Base-by-base conservation (phyloP, 1,140 invertebrate species). In the Drosophila elegans region DNA sequence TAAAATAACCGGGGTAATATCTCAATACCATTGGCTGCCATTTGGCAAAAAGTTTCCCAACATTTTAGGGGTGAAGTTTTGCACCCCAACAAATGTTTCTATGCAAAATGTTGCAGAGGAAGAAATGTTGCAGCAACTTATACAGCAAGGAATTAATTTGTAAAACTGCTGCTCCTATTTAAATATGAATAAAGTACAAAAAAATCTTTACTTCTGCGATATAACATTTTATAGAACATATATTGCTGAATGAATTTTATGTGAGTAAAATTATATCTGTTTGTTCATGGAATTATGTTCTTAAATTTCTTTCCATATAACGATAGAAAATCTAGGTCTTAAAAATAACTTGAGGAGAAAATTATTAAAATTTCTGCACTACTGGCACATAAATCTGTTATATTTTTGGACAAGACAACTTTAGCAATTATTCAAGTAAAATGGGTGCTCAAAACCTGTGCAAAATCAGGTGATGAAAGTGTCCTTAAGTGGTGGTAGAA, bases 341-440 rank as follows among this genome's bases (percentile, higher is more conserved):
- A 16, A 29, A 29, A 48, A 21, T n/a, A 25, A 36, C 4, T 27
- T 25, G 9, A 1, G 9, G 16, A n/a, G 11, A 41, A 71, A 49
- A 10, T 21, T 7, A 34, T 16, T 39, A 36, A 80, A 68, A 72
- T 68, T 72, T 41, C 55, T 56, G 16, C 64, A 62, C 71, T 36
- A 46, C 76, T 53, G 72, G 77, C 80, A 56, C 73, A 89, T 89
- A 88, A 88, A 88, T 88, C 77, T 57, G 16, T n/a, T 3, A 29
- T 57, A 6, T 72, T 56, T 71, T 34, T 39, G 41, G 68, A 56
- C 53, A 51, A 72, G 64, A 51, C 62, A 88, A 88, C 83, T 89
- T 89, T 55, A 74, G 84, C 89, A 88, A 88, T 88, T 89, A 89
- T 88, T 88, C 80, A 88, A 53, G 54, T 76, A 55, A 71, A 44